Evolutionary conservation across 2,888 invertebrate species (phyloP), one percentile per base, ranked within the genome.

Genomic region (Encarsia formosa): DNA sequence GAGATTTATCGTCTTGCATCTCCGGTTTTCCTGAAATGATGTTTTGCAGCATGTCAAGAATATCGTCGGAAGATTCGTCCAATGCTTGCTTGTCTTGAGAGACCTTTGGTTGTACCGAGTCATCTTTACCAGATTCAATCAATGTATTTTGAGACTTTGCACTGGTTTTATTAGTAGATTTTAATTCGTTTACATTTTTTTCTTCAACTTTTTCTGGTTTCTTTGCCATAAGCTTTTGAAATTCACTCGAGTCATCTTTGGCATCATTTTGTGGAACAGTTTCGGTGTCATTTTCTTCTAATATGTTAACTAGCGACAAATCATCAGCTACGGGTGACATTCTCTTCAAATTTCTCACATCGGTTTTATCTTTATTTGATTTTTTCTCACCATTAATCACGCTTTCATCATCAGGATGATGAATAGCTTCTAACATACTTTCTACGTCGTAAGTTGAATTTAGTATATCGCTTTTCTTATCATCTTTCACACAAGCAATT

Each of bases 1-100:
- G 60, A 2, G 65, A 58, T 56, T 67, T 67, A 4, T 67, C 68
- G 16, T 71, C 70, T 9, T 67, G 64, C 73, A 74, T 74, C 60
- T 73, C 73, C 9, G 73, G 73, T 41, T 74, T 73, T 0, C 71
- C 66, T 1, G 71, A 71, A 54, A 78, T 75, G 39, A 85, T 85
- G 57, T 84, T 84, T 61, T 85, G 84, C 37, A 85, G 75, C 78
- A 86, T 84, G 65, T 84, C 83, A 13, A 86, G 70, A 73, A 86
- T 84, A 63, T 86, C 85, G 62, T 85, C 85, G 42, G 85, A 81
- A 0, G 81, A 80, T 63, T 85, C 85, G 15, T 72, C 72, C 56
- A 70, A 59, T 2, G 68, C 50, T 43, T 56, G 52, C 32, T 66
- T 68, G 15, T 65, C 65, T 13, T 65, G 58, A 1, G 48, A 15